Evolutionary conservation across 2,888 invertebrate genomes (phyloP).

Genomic region (Cryptus viduatorius): DNA sequence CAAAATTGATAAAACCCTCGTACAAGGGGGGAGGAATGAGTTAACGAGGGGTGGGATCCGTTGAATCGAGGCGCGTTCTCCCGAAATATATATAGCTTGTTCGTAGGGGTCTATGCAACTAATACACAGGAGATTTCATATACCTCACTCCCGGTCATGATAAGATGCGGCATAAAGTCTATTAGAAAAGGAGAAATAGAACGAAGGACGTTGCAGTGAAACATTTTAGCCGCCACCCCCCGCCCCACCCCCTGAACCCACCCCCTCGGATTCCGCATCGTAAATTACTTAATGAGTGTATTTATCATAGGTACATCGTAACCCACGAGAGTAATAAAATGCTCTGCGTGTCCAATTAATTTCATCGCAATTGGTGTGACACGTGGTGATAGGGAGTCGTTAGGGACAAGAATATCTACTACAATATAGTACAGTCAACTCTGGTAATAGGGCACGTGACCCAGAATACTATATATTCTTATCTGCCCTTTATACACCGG

Average conservation of each 20-base stretch:
- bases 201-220: conserved; percentile 15
- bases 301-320: conserved; percentile 56
- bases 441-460: conserved; percentile 56
- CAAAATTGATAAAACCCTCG: conserved; percentile 81
- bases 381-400: conserved; percentile 50
- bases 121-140: conserved; percentile 10
- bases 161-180: conserved; percentile 28
- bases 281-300: conserved; percentile 65
- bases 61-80: conserved; percentile 7
- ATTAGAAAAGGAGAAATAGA: not conserved
- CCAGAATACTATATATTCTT: conserved; percentile 61
- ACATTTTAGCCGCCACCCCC: not conserved
- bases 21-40: conserved; percentile 4
- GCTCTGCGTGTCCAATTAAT: conserved; percentile 61
- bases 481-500: conserved; percentile 49
- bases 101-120: not conserved
- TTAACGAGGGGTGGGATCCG: conserved; percentile 10
- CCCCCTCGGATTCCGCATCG: conserved; percentile 30
- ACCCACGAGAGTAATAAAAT: conserved; percentile 62
- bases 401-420: conserved; percentile 26
- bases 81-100: not conserved
- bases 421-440: conserved; percentile 30
- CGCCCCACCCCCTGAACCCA: not conserved
- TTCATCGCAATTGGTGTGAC: conserved; percentile 59
- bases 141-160: not conserved